Evolutionary conservation across 2,797 vertebrate species (phyloP), one percentile per base, ranked within the genome.

Genomic region (Staurois parvus): DNA sequence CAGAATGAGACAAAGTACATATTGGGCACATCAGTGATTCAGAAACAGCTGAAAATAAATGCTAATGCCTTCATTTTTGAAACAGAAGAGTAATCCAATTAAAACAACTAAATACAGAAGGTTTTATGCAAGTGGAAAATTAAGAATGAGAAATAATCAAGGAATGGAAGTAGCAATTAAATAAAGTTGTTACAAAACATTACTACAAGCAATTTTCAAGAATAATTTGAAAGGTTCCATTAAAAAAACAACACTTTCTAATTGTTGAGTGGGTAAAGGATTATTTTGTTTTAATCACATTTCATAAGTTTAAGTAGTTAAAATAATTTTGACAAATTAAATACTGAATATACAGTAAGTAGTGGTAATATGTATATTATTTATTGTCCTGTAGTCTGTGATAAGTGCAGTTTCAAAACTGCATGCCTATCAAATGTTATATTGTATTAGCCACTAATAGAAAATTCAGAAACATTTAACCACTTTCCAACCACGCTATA

Each of bases 1-100:
- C 7, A 73, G 52, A 68, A 74, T 79, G 37, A 80, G 42, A 79
- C 76, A 85, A 68, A 79, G 76, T 79, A 42, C 42, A 85, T 85
- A 75, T 81, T 81, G 78, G 78, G 72, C 77, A 75, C 72, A 85
- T 76, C 30, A 76, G 30, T 76, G 48, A 70, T 85, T 85, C 77
- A 37, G 70, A 68, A 68, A 80, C 40, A 79, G 84, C 66, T 42
- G 72, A 76, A 80, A 80, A 67, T 42, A 85, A 76, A 81, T 75
- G 84, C 70, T 80, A 85, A 85, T 80, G 40, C 59, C n/a, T 85
- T 79, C 59, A 67, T 79, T 79, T 80, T 68, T 74, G 52, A 74
- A 85, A 84, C 59, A 85, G 42, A 84, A 72, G 83, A 67, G 59
- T 85, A 80, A 79, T 85, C 84, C 77, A 85, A 85, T 85, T 85